Evolutionary conservation across 1,140 invertebrate genomes (phyloP), one percentile per base, ranked within the genome.

Genomic region (Nixonia krombeini): DNA sequence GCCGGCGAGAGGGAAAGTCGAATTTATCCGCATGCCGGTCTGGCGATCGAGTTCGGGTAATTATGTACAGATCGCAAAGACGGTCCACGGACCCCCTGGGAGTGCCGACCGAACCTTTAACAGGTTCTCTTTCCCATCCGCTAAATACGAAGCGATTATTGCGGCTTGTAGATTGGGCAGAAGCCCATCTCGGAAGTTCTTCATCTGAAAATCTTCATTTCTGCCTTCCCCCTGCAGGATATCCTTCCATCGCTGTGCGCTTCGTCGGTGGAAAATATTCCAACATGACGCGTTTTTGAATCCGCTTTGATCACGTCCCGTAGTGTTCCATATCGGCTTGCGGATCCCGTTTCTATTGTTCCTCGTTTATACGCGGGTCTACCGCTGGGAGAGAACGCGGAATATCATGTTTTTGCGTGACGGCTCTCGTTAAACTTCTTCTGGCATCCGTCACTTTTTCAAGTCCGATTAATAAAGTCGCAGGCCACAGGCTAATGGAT

Each of bases 111-210:
- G 52, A 38, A 31, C 28, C 16, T 47, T 38, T 56, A 47, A 56
- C 46, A 38, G 52, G 42, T 46, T 40, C 38, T 7, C 18, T 33
- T 46, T 40, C 38, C 9, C 18, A 21, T 21, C 10, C 25, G 10
- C 6, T 16, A 52, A 40, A 49, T 33, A 49, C 35, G 8, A 8
- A 57, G 56, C 71, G 72, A 76, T 76, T 72, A 74, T 61, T 51
- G 45, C 41, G 41, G 42, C 55, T 52, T 41, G 44, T 21, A 10
- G 13, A 53, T 18, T 45, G 23, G 35, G 45, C 33, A 49, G 66
- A 55, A 74, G 67, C 62, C 45, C 70, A 72, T 73, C 73, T 9
- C 52, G 44, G 42, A 68, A 59, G 44, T 49, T 67, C 46, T 57
- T 41, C 23, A 9, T 9, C 23, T 29, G 29, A 42, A 58, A 50